Conservation (phyloP, 2,113 vertebrate genomes). For the Tachysurus fulvidraco region DNA sequence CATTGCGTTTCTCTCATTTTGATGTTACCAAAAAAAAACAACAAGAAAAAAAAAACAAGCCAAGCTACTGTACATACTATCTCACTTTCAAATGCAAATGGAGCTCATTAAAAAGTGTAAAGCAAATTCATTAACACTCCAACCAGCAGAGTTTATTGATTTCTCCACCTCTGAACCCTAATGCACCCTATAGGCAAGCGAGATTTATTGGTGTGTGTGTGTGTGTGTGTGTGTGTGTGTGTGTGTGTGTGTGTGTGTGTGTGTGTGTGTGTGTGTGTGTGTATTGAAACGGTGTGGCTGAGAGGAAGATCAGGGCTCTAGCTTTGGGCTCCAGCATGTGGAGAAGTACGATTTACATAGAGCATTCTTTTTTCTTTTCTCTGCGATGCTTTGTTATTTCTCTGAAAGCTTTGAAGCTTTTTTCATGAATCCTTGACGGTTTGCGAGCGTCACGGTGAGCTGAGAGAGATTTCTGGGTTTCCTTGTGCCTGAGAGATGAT, state of each 20-base stretch:
- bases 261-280: conserved; percentile 77
- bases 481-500: not conserved
- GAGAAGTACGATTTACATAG: conserved; percentile 79
- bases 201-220: conserved; percentile 77
- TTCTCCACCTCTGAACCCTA: conserved; percentile 64
- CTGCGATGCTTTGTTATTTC: conserved; percentile 66
- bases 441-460: not conserved
- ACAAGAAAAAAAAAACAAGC: not conserved
- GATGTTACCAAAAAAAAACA: conserved; percentile 31
- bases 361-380: conserved; percentile 73
- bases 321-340: conserved; percentile 73
- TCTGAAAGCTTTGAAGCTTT: not conserved
- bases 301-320: conserved; percentile 59
- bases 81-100: conserved; percentile 80
- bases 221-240: conserved; percentile 73
- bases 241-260: conserved; percentile 76
- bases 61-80: conserved; percentile 16
- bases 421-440: conserved; percentile 6
- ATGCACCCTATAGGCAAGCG: conserved; percentile 69
- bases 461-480: not conserved
- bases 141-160: conserved; percentile 65
- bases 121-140: conserved; percentile 75
- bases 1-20: conserved; percentile 26
- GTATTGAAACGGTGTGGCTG: conserved; percentile 66
- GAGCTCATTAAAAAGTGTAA: conserved; percentile 72